Evolutionary conservation across 2,797 vertebrate genomes (phyloP).

Genomic region (Sarcoramphus papa): DNA sequence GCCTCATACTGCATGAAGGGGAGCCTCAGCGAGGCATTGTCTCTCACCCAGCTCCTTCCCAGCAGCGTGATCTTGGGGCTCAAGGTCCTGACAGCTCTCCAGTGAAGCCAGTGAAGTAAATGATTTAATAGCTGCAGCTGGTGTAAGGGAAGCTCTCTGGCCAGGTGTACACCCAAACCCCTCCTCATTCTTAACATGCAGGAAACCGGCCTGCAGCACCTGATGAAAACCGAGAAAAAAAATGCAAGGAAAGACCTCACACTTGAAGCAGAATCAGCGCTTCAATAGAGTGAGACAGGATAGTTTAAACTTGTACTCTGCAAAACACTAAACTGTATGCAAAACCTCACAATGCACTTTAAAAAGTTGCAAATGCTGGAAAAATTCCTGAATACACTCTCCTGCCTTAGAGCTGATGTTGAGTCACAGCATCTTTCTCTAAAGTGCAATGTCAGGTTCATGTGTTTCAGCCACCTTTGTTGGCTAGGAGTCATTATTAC

Average conservation of each 20-base stretch:
- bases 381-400: not conserved
- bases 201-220: not conserved
- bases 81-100: no score
- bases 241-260: not conserved
- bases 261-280: not conserved
- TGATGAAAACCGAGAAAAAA: not conserved
- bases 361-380: not conserved
- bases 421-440: not conserved
- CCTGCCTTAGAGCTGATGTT: not conserved
- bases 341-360: not conserved
- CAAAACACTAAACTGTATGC: not conserved
- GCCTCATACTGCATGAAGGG: not conserved
- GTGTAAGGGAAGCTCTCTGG: not conserved
- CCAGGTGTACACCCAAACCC: not conserved
- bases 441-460: not conserved
- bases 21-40: not conserved
- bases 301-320: not conserved
- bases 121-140: not conserved
- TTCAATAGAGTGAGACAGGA: not conserved
- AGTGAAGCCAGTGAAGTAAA: not conserved
- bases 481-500: no score
- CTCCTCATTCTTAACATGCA: not conserved
- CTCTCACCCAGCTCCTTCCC: not conserved
- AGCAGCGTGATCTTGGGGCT: not conserved
- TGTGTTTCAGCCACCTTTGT: not conserved